Evolutionary conservation across 2,888 invertebrate species (phyloP).

Genomic region (Apamea anceps): DNA sequence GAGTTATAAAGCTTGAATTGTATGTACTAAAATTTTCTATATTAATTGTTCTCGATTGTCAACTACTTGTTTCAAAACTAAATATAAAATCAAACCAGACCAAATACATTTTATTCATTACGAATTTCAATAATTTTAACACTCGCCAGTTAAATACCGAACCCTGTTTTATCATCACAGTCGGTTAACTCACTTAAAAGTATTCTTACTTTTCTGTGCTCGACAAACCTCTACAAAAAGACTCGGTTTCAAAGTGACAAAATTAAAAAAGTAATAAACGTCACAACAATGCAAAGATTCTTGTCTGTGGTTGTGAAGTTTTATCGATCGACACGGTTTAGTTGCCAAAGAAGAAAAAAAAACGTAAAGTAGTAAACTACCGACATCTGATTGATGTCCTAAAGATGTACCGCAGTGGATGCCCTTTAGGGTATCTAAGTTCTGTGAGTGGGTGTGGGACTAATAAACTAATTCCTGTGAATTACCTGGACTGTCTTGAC

Average conservation of each 20-base stretch:
- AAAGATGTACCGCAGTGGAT: too few species aligned
- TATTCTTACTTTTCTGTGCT: background rate
- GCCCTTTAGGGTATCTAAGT: too few species aligned
- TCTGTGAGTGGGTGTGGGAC: background rate
- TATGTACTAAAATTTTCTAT: too few species aligned
- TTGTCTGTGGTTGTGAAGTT: background rate
- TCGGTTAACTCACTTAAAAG: background rate
- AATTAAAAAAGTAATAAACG: background rate
- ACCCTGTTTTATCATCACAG: background rate
- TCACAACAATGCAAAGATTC: background rate
- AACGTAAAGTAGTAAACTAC: too few species aligned
- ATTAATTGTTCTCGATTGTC: too few species aligned
- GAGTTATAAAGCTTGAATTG: too few species aligned
- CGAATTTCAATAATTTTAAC: background rate
- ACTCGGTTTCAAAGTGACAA: background rate
- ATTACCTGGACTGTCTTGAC: background rate
- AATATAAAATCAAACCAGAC: too few species aligned
- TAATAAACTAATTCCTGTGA: background rate
- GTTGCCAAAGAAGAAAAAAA: too few species aligned
- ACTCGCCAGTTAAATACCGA: background rate
- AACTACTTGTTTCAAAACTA: too few species aligned
- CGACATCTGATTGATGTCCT: too few species aligned
- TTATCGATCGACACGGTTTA: background rate
- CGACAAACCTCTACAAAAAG: background rate
- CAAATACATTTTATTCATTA: background rate